Conservation (phyloP, 2,888 invertebrate species). For the Watsonalla binaria region DNA sequence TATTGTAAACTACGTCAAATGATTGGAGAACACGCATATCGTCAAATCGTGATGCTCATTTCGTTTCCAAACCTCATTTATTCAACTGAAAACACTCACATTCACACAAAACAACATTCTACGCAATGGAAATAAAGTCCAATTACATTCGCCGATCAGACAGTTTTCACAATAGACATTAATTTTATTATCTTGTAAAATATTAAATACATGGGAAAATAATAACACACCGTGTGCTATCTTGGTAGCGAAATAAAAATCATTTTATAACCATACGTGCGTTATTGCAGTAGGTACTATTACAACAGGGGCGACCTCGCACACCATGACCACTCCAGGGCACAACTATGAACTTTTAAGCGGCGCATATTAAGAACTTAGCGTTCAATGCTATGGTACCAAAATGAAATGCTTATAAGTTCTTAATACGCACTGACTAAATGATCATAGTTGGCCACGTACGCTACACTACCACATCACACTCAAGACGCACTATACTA, state of each 20-base stretch:
- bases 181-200: not conserved
- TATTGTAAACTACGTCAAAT: not conserved
- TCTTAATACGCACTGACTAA: no score
- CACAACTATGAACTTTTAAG: no score
- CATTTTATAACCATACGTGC: slow-evolving; percentile 9
- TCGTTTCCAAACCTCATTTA: not conserved
- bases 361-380: no score
- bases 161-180: not conserved
- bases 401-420: no score
- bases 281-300: slow-evolving; percentile 21
- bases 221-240: not conserved
- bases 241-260: not conserved
- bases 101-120: not conserved
- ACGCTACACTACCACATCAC: no score
- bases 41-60: not conserved
- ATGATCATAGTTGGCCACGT: no score
- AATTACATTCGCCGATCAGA: not conserved
- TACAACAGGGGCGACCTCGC: slow-evolving; percentile 6
- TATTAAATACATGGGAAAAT: slow-evolving; percentile 1
- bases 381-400: no score
- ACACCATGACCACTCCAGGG: no score
- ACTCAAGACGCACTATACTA: no score
- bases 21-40: not conserved
- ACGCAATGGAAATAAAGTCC: not conserved
- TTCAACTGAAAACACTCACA: not conserved